Evolutionary conservation across 2,797 vertebrate genomes (phyloP).

Genomic region (Amblyraja radiata): DNA sequence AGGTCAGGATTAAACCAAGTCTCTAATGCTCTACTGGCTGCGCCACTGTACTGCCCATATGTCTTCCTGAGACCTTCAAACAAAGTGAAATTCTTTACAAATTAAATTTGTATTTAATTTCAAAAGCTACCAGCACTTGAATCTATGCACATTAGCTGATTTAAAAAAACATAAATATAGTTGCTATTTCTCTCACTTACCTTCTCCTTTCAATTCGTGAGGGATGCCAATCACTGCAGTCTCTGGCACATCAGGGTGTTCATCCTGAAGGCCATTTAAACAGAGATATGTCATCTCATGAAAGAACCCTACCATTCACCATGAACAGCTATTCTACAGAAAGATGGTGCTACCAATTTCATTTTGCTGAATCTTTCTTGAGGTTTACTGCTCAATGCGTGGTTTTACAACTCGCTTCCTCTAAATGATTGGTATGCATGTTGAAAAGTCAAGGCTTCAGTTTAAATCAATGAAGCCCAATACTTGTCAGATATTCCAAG

Average conservation of each 20-base stretch:
- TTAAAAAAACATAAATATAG: not conserved
- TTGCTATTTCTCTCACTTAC: slow-evolving; percentile 52
- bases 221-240: slow-evolving; percentile 81
- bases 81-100: not conserved
- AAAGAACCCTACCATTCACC: not conserved
- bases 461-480: not conserved
- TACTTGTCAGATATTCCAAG: not conserved
- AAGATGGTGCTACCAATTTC: not conserved
- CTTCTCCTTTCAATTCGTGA: slow-evolving; percentile 87
- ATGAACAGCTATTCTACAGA: too few relatives aligned
- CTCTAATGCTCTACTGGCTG: too few relatives aligned
- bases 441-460: not conserved
- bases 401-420: not conserved
- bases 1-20: too few relatives aligned
- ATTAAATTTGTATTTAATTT: not conserved
- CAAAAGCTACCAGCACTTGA: not conserved
- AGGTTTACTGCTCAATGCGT: not conserved
- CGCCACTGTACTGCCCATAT: too few relatives aligned
- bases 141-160: not conserved
- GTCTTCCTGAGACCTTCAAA: not conserved
- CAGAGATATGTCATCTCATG: slow-evolving; percentile 1
- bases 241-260: slow-evolving; percentile 78
- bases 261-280: slow-evolving; percentile 59
- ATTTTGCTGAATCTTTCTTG: not conserved
- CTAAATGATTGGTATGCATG: not conserved